Base-by-base conservation (phyloP, 2,888 invertebrate genomes). In the Rhaphigaster nebulosa region DNA sequence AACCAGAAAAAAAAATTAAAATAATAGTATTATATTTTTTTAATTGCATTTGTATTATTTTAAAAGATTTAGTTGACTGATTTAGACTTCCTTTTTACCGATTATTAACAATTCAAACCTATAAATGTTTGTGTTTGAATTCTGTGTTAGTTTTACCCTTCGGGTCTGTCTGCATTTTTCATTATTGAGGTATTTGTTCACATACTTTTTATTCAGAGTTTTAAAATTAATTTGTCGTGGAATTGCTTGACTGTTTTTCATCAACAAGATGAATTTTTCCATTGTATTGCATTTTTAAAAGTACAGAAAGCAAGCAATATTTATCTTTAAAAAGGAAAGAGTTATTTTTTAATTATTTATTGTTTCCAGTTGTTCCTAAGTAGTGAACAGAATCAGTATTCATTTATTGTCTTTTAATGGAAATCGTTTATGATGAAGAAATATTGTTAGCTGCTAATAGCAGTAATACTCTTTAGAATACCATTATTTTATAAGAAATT, bases 401-500 rank as follows among this genome's bases (percentile, higher is more conserved):
- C 41, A 5, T 41, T 41, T 6, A 41, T 80, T 8, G 38, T 80
- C 23, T 80, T n/a, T 45, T 26, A 26, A 84, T 0, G 70, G 34
- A 10, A 84, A 84, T 84, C 6, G 80, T 84, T 84, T 41, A 45
- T 23, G 38, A 84, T 84, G 45, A 84, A 84, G 45, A 84, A 84
- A 38, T 41, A 45, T 45, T 84, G 80, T 84, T 41, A 45, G 41
- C 80, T 84, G 38, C n/a, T 12, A 45, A 45, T 45, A 26, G 41
- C 80, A 84, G 80, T 45, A 45, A 45, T 84, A 41, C 15, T 26
- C 38, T 84, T 60, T 60, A 45, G 80, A 45, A 45, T 26, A 84
- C 80, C n/a, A 80, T 84, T 84, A 84, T 84, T 84, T 84, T 84
- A 26, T 84, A 84, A 84, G 41, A 80, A 80, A 80, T 41, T 65